Evolutionary conservation across 1,140 invertebrate species (phyloP), one percentile per base, ranked within the genome.

Genomic region (Eueides isabella): DNA sequence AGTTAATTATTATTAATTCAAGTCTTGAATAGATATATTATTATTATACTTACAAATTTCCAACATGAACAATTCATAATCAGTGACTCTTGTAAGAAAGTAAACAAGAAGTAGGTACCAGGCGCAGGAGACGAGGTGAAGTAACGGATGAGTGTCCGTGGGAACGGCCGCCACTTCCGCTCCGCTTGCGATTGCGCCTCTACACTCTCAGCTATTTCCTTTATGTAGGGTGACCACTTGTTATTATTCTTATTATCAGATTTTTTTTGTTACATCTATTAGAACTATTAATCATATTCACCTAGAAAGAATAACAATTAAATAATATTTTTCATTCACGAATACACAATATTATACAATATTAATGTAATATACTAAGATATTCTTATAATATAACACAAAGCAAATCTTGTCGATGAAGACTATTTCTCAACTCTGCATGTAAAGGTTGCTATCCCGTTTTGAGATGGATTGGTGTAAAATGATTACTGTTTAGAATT

Each of bases 71-170:
- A 26, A 64, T 61, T 61, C 14, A 11, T 67, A 33, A 73, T 61
- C 65, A 16, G 72, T 33, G 29, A 61, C 64, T 67, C 41, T 61
- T 73, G 65, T 76, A 79, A 77, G 77, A 79, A 73, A 80, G 69
- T 69, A 65, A 30, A 67, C 68, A 26, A 72, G 72, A 66, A 64
- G 79, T 55, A 23, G 48, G 48, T 44, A 76, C 61, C 65, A 71
- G 35, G 72, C 68, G 80, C 76, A 65, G 74, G 75, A 65, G 83
- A 62, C 81, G 85, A 86, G 89, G 90, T 88, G 87, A 90, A 91
- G 80, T 92, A 92, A 92, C 90, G 90, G 90, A 91, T 88, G 90
- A 90, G 76, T 88, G 89, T 92, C 89, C 89, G 90, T 92, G 90
- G 90, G 90, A 92, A 92, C 90, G 90, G 88, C 82, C 88, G 82